Evolutionary conservation across 2,797 vertebrate species (phyloP), one percentile per base, ranked within the genome.

Genomic region (Cephalopachus bancanus): DNA sequence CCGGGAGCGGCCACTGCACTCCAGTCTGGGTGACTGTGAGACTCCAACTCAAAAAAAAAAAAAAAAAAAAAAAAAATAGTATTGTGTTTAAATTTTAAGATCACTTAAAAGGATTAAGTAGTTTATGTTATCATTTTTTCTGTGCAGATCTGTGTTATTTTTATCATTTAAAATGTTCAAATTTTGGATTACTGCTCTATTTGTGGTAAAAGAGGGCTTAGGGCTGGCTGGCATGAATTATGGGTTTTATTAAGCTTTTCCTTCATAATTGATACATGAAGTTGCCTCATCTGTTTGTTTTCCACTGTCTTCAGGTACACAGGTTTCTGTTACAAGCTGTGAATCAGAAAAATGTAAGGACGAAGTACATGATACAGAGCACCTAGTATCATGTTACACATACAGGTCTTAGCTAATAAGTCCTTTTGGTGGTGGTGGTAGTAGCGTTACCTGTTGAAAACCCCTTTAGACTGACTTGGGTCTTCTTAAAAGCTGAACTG

Each of bases 261-360:
- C 93, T 97, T 97, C 97, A 97, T 97, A 96, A 97, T 95, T 97
- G 96, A 97, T 97, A 97, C 97, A 95, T 98, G 86, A 96, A 97
- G 93, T 97, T 97, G 96, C 96, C 94, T 98, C 96, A 97, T 98
- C 96, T 97, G 97, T 97, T 97, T 97, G 97, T 98, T 98, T 97
- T 97, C 97, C 97, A 98, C 97, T 98, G 97, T 98, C 97, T 96
- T 97, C 97, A 97, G 97, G 97, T 97, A 97, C 97, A 97, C 97
- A 98, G 97, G 96, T 97, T 98, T 98, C 97, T 98, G 97, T 98
- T 98, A 98, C 96, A 98, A 97, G 97, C 97, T 97, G 97, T 97
- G 96, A 97, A 98, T 98, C 97, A 98, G 97, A 97, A 97, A 97
- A 98, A 97, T 97, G 97, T 97, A 97, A 97, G 96, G 97, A 97